Evolutionary conservation across 1,140 invertebrate genomes (phyloP), one percentile per base, ranked within the genome.

Genomic region (Eufriesea mexicana): DNA sequence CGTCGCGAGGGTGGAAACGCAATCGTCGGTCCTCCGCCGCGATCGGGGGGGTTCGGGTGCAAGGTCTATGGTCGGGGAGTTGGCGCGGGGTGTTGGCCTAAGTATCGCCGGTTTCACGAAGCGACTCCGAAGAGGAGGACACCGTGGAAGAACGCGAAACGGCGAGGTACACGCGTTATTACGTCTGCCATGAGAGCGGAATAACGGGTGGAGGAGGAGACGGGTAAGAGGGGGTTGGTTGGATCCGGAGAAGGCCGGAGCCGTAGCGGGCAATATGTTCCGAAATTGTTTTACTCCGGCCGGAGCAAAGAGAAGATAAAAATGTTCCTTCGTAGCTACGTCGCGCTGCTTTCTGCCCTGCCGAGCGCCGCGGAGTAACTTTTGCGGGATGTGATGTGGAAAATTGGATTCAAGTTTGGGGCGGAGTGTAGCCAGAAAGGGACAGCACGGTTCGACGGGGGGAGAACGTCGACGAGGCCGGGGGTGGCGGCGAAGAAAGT

Each of bases 311-410:
- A 79, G 67, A 87, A 89, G 85, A 89, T 89, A 89, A 89, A 87
- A 89, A 85, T 85, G 88, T 86, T 89, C 84, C 72, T 81, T 67
- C 88, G 88, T 86, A 78, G 83, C 73, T 86, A 83, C 88, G 86
- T 83, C 84, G 84, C 67, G 74, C 67, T 87, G 73, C 80, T 89
- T 85, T 82, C 86, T 83, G 66, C 72, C 78, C 81, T 51, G 57
- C 79, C 79, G 83, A 87, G 66, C 88, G 84, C 90, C 85, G 82
- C 88, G 86, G 86, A 91, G 90, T 91, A 91, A 91, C 90, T 91
- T 91, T 91, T 91, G 90, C 89, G 90, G 89, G 90, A 91, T 91
- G 89, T 90, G 90, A 91, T 91, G 90, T 91, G 90, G 90, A 91
- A 91, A 91, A 91, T 91, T 91, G 90, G 91, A 91, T 91, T 91